Base-by-base conservation (phyloP, 2,888 invertebrate species). In the Neuroscelio doddi region DNA sequence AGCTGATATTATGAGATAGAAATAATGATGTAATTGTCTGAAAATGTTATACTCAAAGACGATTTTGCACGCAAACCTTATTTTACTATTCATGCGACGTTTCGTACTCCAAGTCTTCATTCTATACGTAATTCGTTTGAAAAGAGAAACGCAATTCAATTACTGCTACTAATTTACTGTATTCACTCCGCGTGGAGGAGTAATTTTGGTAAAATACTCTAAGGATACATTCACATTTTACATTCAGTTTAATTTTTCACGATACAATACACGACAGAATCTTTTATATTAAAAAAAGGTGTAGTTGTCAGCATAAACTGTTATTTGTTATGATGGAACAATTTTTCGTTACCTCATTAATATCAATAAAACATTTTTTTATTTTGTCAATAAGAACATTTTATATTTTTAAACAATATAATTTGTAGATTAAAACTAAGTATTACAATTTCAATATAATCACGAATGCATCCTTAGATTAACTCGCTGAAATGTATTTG, bases 191-290 rank as follows among this genome's bases (percentile, higher is more conserved):
- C 50, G 44, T 39, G 53, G 56, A 67, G 70, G 65, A 70, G 59
- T 70, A 72, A 67, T 73, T 74, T 77, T 79, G 72, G 73, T 79
- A 74, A 77, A 79, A 78, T 76, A 73, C 73, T 66, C 70, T 55
- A 57, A 70, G 67, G 63, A 59, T 52, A 55, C 55, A 46, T 57
- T 67, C 16, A 39, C 59, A 45, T 56, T 45, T 46, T 59, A 12
- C 53, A 34, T 47, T 55, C 17, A 27, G 14, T 42, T 8, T 9
- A n/a, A 8, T 17, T 3, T 39, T 39, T 14, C 17, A 5, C 39
- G 1, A 1, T 39, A 5, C 7, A 17, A 24, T 10, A 9, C 9
- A 39, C 17, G 10, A 16, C n/a, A 32, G 3, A 12, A 12, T 34
- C 34, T 34, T 34, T 4, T 10, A 32, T n/a, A n/a, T n/a, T n/a